Conservation (phyloP, 2,797 vertebrate species). For the Balearica regulorum region DNA sequence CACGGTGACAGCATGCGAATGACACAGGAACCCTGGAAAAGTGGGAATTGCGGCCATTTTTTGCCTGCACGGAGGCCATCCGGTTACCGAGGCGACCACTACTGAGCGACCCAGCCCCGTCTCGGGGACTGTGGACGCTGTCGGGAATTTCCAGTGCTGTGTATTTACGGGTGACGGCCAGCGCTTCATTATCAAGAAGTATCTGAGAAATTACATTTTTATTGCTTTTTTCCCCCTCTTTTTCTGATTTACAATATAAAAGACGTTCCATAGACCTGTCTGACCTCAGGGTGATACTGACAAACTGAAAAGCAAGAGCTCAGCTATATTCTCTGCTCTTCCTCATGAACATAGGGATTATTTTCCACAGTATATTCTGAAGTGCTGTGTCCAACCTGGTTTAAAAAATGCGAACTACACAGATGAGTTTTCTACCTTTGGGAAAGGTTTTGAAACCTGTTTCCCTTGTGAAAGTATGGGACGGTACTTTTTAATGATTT, state of each 20-base stretch:
- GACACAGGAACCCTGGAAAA: not conserved
- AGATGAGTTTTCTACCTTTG: not conserved
- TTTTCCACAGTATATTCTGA: not conserved
- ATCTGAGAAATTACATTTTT: constrained; percentile 10
- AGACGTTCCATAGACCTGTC: not conserved
- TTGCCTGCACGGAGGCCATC: not conserved
- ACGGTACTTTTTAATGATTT: not conserved
- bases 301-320: constrained; percentile 29
- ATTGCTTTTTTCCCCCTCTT: not conserved
- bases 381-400: not conserved
- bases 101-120: not conserved
- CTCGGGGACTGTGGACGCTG: not conserved
- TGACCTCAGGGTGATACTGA: constrained; percentile 15
- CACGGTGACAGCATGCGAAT: not conserved
- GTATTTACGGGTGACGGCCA: not conserved
- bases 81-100: not conserved
- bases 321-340: not conserved
- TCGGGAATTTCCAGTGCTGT: not conserved
- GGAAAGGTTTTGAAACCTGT: not conserved
- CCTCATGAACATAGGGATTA: not conserved
- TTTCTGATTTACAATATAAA: constrained; percentile 46
- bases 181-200: not conserved
- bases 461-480: not conserved
- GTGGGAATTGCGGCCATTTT: not conserved
- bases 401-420: constrained; percentile 11